Evolutionary conservation across 2,888 invertebrate genomes (phyloP), one percentile per base, ranked within the genome.

Genomic region (Syritta pipiens): DNA sequence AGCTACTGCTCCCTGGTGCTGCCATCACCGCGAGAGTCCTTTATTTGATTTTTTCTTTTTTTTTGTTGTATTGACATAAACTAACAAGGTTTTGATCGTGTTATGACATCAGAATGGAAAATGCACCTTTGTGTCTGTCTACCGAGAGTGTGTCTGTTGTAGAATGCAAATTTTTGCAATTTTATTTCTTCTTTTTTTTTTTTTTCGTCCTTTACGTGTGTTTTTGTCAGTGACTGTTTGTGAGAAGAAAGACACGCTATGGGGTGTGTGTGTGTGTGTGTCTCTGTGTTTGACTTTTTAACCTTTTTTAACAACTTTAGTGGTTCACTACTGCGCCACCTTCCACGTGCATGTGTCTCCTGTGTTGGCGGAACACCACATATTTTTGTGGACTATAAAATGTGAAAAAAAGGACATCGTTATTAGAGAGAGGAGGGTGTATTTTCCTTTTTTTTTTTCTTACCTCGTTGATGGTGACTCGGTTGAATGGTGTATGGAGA

Each of bases 41-140:
- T 26, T 35, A 30, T 19, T 37, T 40, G 32, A 12, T 32, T 55
- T 5, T 4, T 17, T 9, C 26, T 6, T 2, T 7, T 10, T 57
- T n/a, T 44, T 46, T 55, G 30, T 51, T 72, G 20, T 55, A 44
- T 69, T 63, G 55, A 51, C 68, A 49, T 62, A 68, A n/a, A 62
- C 75, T 75, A 68, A 68, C 76, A 69, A 59, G 69, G 63, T 55
- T 75, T 75, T 68, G 42, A 75, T 68, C 55, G 55, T 49, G 57
- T 71, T 51, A 51, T 69, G n/a, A 3, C 3, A 1, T 51, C 35
- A 30, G 44, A 7, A 28, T 9, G 28, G 9, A 7, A 28, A 7
- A 22, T 6, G 12, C 22, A 3, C 3, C 3, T 12, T 22, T 24
- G 20, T 5, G 5, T 12, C 17, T 19, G 44, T 24, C 22, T 10